phyloP scores from a whole-genome alignment of 2,113 vertebrate species.

The Labeo catla region DNA sequence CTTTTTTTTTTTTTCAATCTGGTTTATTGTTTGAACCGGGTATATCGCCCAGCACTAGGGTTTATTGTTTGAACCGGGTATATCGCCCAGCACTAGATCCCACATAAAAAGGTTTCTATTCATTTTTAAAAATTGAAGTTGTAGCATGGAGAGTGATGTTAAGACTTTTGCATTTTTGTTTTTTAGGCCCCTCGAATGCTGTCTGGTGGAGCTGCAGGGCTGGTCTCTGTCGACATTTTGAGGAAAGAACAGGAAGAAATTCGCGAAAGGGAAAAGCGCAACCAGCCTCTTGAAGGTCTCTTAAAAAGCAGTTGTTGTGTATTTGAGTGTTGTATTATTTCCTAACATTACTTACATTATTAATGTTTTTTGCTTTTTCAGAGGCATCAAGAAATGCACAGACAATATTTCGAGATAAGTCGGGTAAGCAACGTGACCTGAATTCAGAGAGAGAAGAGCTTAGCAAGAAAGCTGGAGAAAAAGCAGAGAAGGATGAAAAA shows the following conservation, averaged over 20 bases:
- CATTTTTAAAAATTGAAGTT: not conserved
- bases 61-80: too few species aligned
- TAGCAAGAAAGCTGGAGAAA: slow-evolving; percentile 78
- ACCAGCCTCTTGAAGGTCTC: slow-evolving; percentile 83
- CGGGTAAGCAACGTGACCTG: slow-evolving; percentile 86
- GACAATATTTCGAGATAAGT: slow-evolving; percentile 91
- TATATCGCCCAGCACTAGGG: too few species aligned
- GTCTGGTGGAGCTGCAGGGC: slow-evolving; percentile 82
- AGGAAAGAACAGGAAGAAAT: slow-evolving; percentile 86
- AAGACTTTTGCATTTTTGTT: slow-evolving; percentile 1
- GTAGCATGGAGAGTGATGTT: not conserved
- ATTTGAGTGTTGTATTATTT: not conserved
- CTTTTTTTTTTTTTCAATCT: too few species aligned
- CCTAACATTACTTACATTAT: not conserved
- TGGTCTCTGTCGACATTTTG: slow-evolving; percentile 83
- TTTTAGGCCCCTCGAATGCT: slow-evolving; percentile 78
- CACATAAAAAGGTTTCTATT: not conserved
- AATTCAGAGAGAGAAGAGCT: slow-evolving; percentile 83
- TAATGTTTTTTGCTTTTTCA: slow-evolving; percentile 59
- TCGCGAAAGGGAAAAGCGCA: slow-evolving; percentile 74
- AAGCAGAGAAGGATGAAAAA: slow-evolving; percentile 83
- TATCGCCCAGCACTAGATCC: not conserved
- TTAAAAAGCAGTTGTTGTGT: not conserved
- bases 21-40: too few species aligned
- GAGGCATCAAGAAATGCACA: slow-evolving; percentile 83